Base-by-base conservation (phyloP, 2,797 vertebrate species). In the Graptemys geographica region DNA sequence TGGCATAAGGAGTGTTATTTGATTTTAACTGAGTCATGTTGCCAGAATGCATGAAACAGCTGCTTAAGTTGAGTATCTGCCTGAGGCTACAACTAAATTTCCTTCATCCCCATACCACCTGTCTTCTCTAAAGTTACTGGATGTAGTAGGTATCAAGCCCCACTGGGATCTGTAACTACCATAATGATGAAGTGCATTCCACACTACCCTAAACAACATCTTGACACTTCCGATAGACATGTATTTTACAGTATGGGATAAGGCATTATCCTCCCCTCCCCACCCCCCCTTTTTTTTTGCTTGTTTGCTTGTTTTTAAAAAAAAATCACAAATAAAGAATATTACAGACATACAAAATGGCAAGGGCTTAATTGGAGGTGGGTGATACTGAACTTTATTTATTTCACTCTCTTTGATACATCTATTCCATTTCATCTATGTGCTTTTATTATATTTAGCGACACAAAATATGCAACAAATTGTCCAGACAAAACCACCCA, bases 31-130 rank as follows among this genome's bases (percentile, higher is more conserved):
- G 96, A 98, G 96, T 97, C 96, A 96, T 94, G 91, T 97, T 97
- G 96, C 96, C 96, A 98, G 97, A 97, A 98, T 90, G 94, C 97
- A 97, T 97, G 97, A 97, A 98, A 98, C 98, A 98, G 98, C 97
- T 98, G 98, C 94, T 82, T 52, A 94, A 96, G 86, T 84, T 2
- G 92, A 97, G 89, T 95, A 93, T 96, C 90, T 96, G 97, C 98
- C 97, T 93, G 87, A 97, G 97, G 97, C 97, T 94, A 97, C 90
- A 94, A 84, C 93, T 96, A 19, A 92, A 97, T 97, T 97, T 98
- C 86, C 97, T 90, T 95, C 94, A 96, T 96, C 94, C 80, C 93
- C 65, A 84, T 97, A 92, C 93, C 97, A 98, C 97, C 97, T 98
- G 98, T 94, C 96, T 96, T 85, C 90, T 91, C 90, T 96, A 94